Evolutionary conservation across 2,113 vertebrate species (phyloP).

Genomic region (Pomatorhinus ruficollis): DNA sequence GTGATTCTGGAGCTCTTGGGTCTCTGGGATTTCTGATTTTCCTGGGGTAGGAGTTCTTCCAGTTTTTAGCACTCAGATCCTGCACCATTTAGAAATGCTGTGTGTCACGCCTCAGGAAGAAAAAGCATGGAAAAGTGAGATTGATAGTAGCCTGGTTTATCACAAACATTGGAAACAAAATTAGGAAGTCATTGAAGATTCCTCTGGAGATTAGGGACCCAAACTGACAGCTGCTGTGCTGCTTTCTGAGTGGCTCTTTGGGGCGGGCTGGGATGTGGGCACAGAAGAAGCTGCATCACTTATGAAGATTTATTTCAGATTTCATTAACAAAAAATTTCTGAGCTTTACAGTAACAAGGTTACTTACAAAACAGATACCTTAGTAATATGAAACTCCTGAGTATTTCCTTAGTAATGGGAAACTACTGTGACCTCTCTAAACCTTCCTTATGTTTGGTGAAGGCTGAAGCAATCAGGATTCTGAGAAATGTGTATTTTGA

Average conservation of each 20-base stretch:
- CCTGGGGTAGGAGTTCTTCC: background rate
- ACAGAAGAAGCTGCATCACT: constrained; percentile 2
- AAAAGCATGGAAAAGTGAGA: background rate
- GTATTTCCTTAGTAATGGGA: background rate
- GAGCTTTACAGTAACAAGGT: background rate
- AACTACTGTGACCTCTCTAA: background rate
- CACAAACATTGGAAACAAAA: constrained; percentile 46
- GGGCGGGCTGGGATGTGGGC: background rate
- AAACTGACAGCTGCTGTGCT: constrained; percentile 30
- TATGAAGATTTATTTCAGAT: constrained; percentile 41
- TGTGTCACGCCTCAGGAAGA: constrained; percentile 25
- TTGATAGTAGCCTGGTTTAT: constrained; percentile 47
- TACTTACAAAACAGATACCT: background rate
- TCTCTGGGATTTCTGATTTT: background rate
- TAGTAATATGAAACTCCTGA: background rate
- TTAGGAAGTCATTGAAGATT: constrained; percentile 51
- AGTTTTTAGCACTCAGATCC: background rate
- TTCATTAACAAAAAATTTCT: constrained; percentile 34
- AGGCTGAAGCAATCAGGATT: background rate
- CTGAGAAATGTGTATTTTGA: background rate
- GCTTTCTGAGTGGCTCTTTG: constrained; percentile 29
- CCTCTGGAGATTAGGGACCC: constrained; percentile 29
- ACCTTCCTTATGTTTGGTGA: background rate
- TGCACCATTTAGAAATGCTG: background rate
- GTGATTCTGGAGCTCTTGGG: background rate